Evolutionary conservation across 2,888 invertebrate species (phyloP), one percentile per base, ranked within the genome.

Genomic region (Meghimatium bilineatum): DNA sequence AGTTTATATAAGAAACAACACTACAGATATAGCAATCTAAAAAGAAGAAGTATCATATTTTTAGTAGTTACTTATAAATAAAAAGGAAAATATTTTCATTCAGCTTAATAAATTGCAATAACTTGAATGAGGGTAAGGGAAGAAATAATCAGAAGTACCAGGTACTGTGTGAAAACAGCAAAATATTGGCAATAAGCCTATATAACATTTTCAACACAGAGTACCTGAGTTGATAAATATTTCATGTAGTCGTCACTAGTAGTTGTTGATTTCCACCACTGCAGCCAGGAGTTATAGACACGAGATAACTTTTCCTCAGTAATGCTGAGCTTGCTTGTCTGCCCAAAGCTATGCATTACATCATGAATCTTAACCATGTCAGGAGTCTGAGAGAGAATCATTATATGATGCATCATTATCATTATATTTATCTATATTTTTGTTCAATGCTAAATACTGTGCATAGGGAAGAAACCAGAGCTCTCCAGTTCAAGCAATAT

Each of bases 231-330:
- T 12, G 92, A 92, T 10, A 93, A 88, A 85, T 93, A 93, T 87
- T 93, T 93, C 90, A 93, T 91, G 88, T 93, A 93, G 86, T 93
- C 93, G 79, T 93, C 93, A 82, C 91, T 91, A 76, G 91, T 92
- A 32, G 93, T 88, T 17, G 91, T 92, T 38, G 90, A 92, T 85
- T 92, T 92, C 93, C 93, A 93, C 92, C 93, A 93, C 60, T 90
- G 90, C 34, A 93, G 89, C 93, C 93, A 93, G 3, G 92, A 92
- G 56, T 91, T 90, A 79, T 93, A 93, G 1, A 91, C 91, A 20
- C 92, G 82, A 0, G 92, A 90, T 89, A 91, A 89, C 83, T 92
- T 91, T 86, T 92, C 92, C 36, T 89, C 90, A 32, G 90, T 88
- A 81, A 88, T 87, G 34, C 88, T 82, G 6, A 91, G 91, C 81